These are phyloP conservation scores for Hylyphantes graminicola DNA, from an alignment of 1,140 invertebrate genomes.

Conservation along the genomic window DNA sequence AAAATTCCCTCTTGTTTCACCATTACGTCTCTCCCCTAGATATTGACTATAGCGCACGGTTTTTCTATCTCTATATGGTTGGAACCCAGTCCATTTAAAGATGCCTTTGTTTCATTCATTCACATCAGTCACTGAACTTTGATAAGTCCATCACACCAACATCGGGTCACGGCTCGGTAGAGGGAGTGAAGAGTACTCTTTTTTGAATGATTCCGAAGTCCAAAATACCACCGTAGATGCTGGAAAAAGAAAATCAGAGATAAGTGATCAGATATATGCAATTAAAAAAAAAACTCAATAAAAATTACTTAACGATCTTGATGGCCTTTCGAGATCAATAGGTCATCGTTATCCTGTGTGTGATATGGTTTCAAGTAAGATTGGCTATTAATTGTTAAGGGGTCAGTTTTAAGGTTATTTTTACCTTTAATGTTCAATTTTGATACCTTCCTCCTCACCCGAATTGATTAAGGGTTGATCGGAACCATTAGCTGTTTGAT, in stretches of 20 bases:
- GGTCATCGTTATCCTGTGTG: slow-evolving; percentile 14
- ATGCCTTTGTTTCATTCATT: slow-evolving; percentile 7
- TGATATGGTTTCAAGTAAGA: background rate
- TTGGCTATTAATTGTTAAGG: no score
- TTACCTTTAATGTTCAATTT: no score
- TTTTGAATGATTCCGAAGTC: background rate
- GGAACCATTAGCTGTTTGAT: no score
- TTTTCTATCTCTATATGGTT: no score
- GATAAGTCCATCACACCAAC: background rate
- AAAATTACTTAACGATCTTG: background rate
- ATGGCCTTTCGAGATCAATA: slow-evolving; percentile 35
- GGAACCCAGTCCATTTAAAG: no score
- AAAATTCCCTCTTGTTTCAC: no score
- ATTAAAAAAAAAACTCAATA: background rate
- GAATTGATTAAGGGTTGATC: no score
- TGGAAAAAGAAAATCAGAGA: slow-evolving; percentile 9
- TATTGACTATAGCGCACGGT: no score
- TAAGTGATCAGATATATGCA: background rate
- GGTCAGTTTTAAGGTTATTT: no score
- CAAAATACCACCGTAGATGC: slow-evolving; percentile 12
- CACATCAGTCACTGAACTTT: slow-evolving; percentile 48
- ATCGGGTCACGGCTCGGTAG: slow-evolving; percentile 7
- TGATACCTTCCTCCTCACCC: no score
- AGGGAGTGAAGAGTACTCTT: slow-evolving; percentile 1
- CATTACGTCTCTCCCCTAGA: no score